Evolutionary conservation across 2,888 invertebrate species (phyloP), one percentile per base, ranked within the genome.

Genomic region (Pediacus dermestoides): DNA sequence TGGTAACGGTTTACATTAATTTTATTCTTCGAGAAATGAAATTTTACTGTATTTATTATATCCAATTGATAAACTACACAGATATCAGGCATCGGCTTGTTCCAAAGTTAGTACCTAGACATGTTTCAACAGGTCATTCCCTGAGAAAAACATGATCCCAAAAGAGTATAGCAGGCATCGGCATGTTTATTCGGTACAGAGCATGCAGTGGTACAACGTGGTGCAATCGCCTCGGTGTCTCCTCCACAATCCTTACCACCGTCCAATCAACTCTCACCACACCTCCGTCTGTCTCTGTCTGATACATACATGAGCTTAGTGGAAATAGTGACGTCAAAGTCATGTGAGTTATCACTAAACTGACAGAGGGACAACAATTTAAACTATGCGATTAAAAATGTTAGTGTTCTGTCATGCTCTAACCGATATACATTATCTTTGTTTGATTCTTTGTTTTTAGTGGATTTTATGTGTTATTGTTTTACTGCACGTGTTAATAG

Each of bases 311-410:
- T 18, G 21, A 7, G n/a, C 6, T 18, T 18, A 7, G 21, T 18
- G 21, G 21, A 18, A 18, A n/a, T 18, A 11, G 14, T 64, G 65
- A 66, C 66, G 66, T 66, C 63, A 62, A 47, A 55, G 63, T 66
- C 65, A 65, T 64, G 64, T 65, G 65, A 64, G 58, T 63, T 64
- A 64, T 63, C 64, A 62, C 57, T 60, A 61, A 38, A 28, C 28
- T 13, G 23, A 23, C 3, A 48, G 44, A 38, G 46, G 55, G 56
- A 60, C 62, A 66, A 64, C 64, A 65, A 67, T 66, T 64, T 55
- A 60, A 64, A 63, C 60, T 57, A 64, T 64, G 58, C 46, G 50
- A 52, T 53, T 58, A 61, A 60, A 6, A 61, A 62, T 61, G 57
- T 60, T 58, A 63, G 64, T 64, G 42, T 54, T 53, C 52, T 55